Evolutionary conservation across 2,797 vertebrate genomes (phyloP).

Genomic region (Heteromormyrus szaboi): DNA sequence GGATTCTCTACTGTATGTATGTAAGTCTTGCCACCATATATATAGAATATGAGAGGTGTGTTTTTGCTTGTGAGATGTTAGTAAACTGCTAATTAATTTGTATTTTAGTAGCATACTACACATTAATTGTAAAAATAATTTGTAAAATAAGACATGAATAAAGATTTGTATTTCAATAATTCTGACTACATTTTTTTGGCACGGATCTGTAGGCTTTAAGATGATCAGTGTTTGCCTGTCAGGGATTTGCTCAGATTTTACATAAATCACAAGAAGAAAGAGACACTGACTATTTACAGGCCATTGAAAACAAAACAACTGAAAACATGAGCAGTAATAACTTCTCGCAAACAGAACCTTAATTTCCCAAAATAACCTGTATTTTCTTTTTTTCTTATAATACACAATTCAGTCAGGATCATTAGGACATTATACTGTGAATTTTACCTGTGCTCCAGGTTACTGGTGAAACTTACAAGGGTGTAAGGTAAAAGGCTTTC

Average conservation of each 20-base stretch:
- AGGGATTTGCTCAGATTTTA: neutral
- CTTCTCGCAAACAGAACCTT: neutral
- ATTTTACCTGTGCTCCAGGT: neutral
- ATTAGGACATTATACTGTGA: neutral
- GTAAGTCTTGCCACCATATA: neutral
- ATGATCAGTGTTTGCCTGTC: neutral
- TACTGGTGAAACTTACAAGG: neutral
- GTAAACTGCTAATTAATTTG: slow-evolving; percentile 24
- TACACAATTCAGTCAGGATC: neutral
- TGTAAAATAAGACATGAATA: slow-evolving; percentile 39
- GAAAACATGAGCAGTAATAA: neutral
- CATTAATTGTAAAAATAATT: slow-evolving; percentile 35
- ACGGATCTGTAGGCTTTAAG: neutral
- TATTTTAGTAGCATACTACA: slow-evolving; percentile 30
- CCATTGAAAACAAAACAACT: neutral
- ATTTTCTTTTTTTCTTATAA: neutral
- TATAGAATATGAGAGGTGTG: neutral
- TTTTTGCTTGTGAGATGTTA: slow-evolving; percentile 3
- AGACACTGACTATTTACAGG: neutral
- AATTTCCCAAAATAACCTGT: slow-evolving; percentile 2
- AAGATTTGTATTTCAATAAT: slow-evolving; percentile 41
- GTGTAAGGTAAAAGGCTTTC: neutral
- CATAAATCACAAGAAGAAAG: neutral
- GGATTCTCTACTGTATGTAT: neutral
- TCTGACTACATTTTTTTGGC: slow-evolving; percentile 3